A percentile compares a stretch with the other conserved stretches of the same genome.
Conservation (phyloP, 2,888 invertebrate species). For the Conistra vaccinii region DNA sequence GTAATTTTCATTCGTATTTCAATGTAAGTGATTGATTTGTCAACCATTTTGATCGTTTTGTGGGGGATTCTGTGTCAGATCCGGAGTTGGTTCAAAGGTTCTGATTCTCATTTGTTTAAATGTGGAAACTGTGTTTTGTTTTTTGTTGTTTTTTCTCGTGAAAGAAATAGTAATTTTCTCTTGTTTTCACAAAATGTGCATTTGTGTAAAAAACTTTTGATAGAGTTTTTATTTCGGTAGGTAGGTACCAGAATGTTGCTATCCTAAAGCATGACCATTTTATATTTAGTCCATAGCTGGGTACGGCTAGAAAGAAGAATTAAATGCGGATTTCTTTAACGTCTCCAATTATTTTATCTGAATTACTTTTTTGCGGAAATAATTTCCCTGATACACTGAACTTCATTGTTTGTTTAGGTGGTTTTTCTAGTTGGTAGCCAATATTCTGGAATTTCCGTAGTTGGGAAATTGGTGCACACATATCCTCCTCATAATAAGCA, state of each 20-base stretch:
- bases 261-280: background rate
- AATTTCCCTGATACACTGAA: background rate
- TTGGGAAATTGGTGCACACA: no score
- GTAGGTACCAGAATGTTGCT: background rate
- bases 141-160: background rate
- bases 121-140: conserved; percentile 5
- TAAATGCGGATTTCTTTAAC: background rate
- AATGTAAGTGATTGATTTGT: conserved; percentile 38
- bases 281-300: no score
- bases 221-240: background rate
- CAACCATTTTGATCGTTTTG: background rate
- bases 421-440: background rate
- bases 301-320: background rate
- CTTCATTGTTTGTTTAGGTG: background rate
- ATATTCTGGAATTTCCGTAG: no score
- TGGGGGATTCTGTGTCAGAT: background rate
- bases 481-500: background rate
- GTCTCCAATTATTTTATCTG: background rate
- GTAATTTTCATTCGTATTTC: conserved; percentile 15
- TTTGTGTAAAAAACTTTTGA: background rate
- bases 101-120: background rate
- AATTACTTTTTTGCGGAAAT: background rate
- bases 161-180: background rate
- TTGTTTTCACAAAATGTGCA: background rate
- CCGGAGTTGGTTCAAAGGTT: no score